A percentile compares a stretch with the other conserved stretches of the same genome.
These are phyloP conservation scores for Betta splendens DNA, from an alignment of 2,797 vertebrate genomes.

Conservation along the genomic window DNA sequence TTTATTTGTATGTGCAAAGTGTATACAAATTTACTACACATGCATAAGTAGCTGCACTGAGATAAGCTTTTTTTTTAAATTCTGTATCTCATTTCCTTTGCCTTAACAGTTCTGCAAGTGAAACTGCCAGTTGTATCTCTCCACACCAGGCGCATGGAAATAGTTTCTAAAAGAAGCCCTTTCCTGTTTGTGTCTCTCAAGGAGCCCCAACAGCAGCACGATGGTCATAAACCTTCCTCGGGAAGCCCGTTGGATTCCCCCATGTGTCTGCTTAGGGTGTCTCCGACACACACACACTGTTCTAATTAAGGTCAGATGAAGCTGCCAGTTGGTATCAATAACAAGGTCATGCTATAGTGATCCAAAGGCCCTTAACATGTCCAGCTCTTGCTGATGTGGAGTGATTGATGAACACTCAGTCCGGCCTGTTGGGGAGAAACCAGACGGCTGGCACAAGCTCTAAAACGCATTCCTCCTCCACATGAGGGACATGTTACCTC, in stretches of 20 bases:
- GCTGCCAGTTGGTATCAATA: constrained; percentile 24
- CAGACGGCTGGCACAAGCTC: constrained; percentile 27
- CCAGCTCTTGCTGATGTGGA: constrained; percentile 34
- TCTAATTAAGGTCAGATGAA: constrained; percentile 10
- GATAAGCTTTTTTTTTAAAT: constrained; percentile 63
- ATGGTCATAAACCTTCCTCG: constrained; percentile 5
- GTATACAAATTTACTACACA: constrained; percentile 35
- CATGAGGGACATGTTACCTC: constrained; percentile 24
- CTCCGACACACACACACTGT: background rate
- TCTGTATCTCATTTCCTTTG: constrained; percentile 41
- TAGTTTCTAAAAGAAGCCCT: background rate
- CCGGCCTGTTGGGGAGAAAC: constrained; percentile 34
- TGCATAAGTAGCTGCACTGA: constrained; percentile 70
- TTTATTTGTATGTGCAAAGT: constrained; percentile 39
- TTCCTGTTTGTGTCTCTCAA: constrained; percentile 28
- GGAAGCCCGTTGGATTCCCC: constrained; percentile 8
- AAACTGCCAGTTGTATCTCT: constrained; percentile 24
- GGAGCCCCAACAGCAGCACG: background rate
- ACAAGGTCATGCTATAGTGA: constrained; percentile 48
- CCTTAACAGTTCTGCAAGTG: constrained; percentile 50
- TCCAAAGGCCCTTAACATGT: constrained; percentile 36
- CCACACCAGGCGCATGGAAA: background rate
- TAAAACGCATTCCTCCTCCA: constrained; percentile 49
- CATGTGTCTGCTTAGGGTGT: constrained; percentile 8
- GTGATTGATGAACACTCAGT: constrained; percentile 53